Conservation (phyloP, 2,113 vertebrate species). For the Ptychochromis oligacanthus region DNA sequence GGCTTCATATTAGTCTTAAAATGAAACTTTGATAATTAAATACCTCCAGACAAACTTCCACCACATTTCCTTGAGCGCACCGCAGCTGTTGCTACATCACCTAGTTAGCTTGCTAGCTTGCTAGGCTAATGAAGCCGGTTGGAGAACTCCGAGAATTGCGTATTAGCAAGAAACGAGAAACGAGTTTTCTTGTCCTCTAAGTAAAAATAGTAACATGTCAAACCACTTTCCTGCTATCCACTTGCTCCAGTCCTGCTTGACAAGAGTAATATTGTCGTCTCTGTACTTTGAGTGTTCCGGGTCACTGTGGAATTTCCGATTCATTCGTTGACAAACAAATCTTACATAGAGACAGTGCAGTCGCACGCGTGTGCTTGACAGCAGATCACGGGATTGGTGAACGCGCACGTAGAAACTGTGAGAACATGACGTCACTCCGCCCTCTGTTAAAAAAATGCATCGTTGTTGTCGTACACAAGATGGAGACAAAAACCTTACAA, state of each 20-base stretch:
- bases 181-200: background rate
- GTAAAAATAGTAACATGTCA: background rate
- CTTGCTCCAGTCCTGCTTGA: background rate
- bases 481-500: constrained; percentile 47
- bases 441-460: background rate
- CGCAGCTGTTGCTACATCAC: constrained; percentile 19
- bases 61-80: background rate
- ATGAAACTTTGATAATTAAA: background rate
- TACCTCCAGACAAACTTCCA: background rate
- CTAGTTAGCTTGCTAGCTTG: constrained; percentile 50
- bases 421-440: background rate
- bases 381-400: constrained; percentile 49
- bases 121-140: constrained; percentile 61
- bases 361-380: constrained; percentile 51
- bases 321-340: constrained; percentile 61
- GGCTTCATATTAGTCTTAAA: background rate
- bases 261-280: background rate
- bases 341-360: constrained; percentile 41
- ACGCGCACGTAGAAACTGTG: constrained; percentile 65
- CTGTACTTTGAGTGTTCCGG: constrained; percentile 15
- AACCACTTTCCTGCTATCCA: background rate
- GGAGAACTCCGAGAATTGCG: constrained; percentile 31
- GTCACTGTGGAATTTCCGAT: constrained; percentile 32
- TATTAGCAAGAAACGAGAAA: constrained; percentile 37
- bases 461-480: constrained; percentile 11